Base-by-base conservation (phyloP, 35 echinoderm and acorn worm species). In the Heliocidaris erythrogramma region DNA sequence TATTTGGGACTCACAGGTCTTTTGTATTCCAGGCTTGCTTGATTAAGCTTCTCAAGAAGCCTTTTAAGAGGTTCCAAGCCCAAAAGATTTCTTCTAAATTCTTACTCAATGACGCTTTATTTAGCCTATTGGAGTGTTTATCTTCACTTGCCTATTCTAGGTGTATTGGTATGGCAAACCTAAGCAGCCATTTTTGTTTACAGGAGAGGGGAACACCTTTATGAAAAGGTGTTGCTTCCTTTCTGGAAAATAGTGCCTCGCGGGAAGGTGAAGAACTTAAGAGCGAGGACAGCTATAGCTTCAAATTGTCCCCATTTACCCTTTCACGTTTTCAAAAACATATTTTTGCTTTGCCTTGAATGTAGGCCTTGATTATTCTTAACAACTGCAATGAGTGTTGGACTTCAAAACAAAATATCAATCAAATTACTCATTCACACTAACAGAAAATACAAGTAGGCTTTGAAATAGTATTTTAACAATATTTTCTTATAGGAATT, bases 51-150 rank as follows among this genome's bases (percentile, higher is more conserved):
- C 32, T 48, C 87, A 48, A 32, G 31, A 48, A 89, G 87, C 87
- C 47, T 32, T 89, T 31, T 89, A 89, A 32, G 87, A 89, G 87
- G 65, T 21, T 78, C 65, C 65, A 89, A 42, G 87, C 87, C 87
- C 87, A 32, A 47, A 78, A 21, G 65, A 78, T 78, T 78, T 78
- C 24, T 32, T 32, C 13, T 9, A 78, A 89, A 89, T 17, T 32
- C 85, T 21, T 11, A 30, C 31, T 89, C 87, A 89, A 89, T 42
- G 32, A 48, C 87, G 47, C 87, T 89, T 48, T 89, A 89, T 89
- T 32, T 24, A n/a, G 17, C 31, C 87, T n/a, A 89, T 42, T 89
- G 87, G 87, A 35, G 87, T 89, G 87, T 89, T 89, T 89, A 89
- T 30, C 17, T 78, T 78, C 18, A 78, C 27, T 78, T 21, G 18